Conservation (phyloP, 53 echinoderm and acorn worm species). For the Hippasteria phrygiana region DNA sequence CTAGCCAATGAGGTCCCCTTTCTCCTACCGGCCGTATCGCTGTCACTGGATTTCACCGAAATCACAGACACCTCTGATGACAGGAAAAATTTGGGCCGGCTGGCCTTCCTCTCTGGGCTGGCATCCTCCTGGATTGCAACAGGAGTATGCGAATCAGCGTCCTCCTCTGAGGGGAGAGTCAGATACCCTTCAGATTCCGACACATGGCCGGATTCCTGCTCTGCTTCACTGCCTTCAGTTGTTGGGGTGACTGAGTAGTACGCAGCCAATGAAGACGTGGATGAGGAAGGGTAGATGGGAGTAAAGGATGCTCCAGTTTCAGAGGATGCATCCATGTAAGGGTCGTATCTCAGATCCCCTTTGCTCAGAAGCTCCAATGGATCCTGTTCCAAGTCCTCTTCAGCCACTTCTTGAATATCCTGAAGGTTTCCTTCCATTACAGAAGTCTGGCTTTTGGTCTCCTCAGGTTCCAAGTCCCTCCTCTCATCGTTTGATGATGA, state of each 20-base stretch:
- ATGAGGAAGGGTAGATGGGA: slow-evolving; percentile 55
- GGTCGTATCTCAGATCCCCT: slow-evolving; percentile 45
- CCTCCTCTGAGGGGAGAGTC: slow-evolving; percentile 63
- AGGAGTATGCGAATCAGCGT: slow-evolving; percentile 51
- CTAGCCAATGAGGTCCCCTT: background rate
- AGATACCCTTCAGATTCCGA: slow-evolving; percentile 71
- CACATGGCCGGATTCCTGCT: slow-evolving; percentile 23
- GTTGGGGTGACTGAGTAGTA: slow-evolving; percentile 52
- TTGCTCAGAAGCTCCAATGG: slow-evolving; percentile 34
- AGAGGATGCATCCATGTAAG: slow-evolving; percentile 51
- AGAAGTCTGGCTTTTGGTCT: slow-evolving; percentile 13
- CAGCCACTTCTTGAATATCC: slow-evolving; percentile 34
- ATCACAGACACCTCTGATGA: slow-evolving; percentile 44
- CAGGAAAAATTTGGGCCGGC: slow-evolving; percentile 34
- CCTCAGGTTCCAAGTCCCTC: background rate
- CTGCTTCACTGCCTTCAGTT: slow-evolving; percentile 48
- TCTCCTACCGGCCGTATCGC: slow-evolving; percentile 3
- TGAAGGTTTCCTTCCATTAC: slow-evolving; percentile 24
- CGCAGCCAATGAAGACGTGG: slow-evolving; percentile 52
- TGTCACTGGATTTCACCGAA: slow-evolving; percentile 36
- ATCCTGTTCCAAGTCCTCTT: slow-evolving; percentile 28
- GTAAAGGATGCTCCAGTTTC: slow-evolving; percentile 49
- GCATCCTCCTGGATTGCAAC: slow-evolving; percentile 10
- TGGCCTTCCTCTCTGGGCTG: background rate
- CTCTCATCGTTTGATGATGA: background rate